These are phyloP conservation scores for Saguinus imperator DNA, from an alignment of 2,113 vertebrate species.

Conservation along the genomic window DNA sequence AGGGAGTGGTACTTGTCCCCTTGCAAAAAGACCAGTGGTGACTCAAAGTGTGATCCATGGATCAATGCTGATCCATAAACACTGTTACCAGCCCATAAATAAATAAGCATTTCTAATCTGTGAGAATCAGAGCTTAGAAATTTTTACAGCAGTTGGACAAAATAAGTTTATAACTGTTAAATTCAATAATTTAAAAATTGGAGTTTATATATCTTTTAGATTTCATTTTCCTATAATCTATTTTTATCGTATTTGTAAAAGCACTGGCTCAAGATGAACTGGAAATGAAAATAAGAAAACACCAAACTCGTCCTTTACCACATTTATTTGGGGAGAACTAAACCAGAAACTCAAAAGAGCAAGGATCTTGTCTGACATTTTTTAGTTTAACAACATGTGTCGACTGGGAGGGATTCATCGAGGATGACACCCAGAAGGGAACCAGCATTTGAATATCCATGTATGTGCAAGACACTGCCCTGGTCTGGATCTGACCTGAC, in stretches of 20 bases:
- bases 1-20: not conserved
- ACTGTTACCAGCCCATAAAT: not conserved
- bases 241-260: constrained; percentile 31
- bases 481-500: not conserved
- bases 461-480: not conserved
- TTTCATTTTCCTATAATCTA: constrained; percentile 44
- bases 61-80: not conserved
- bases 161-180: not conserved
- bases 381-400: not conserved
- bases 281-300: not conserved
- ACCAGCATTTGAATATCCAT: not conserved
- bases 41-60: not conserved
- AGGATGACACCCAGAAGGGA: not conserved
- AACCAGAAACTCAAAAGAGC: not conserved
- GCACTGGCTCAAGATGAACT: not conserved
- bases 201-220: not conserved
- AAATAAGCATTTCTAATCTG: not conserved
- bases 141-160: not conserved
- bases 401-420: not conserved
- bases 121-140: not conserved
- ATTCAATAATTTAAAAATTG: not conserved
- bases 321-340: not conserved
- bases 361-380: not conserved
- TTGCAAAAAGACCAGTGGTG: not conserved
- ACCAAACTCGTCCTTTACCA: not conserved